These are phyloP conservation scores for Drosophila aff. DNA, from an alignment of 1,140 invertebrate species.

Conservation along the genomic window DNA sequence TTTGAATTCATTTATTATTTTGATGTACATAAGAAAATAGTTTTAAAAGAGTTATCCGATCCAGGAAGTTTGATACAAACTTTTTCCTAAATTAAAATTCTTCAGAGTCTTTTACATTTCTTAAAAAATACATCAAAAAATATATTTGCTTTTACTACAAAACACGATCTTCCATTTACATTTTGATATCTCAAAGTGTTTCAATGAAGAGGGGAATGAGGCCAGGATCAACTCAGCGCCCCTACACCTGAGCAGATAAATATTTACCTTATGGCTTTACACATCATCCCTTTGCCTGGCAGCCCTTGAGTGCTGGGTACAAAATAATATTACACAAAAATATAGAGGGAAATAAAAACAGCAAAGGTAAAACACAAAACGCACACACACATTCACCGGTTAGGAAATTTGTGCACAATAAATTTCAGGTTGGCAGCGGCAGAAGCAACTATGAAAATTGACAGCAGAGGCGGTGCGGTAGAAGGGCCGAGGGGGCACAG, in stretches of 20 bases:
- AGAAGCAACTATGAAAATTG: conserved; percentile 60
- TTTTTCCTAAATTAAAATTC: too few relatives aligned
- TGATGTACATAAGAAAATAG: too few relatives aligned
- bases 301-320: neutral
- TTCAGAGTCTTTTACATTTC: neutral
- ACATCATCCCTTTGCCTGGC: conserved; percentile 5
- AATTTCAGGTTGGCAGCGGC: conserved; percentile 63
- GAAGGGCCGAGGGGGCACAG: neutral
- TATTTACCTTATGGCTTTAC: conserved; percentile 14
- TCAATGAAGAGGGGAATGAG: neutral
- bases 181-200: neutral
- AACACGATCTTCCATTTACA: neutral
- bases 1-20: too few relatives aligned
- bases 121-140: neutral
- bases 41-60: too few relatives aligned
- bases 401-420: conserved; percentile 66
- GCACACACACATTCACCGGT: conserved; percentile 17
- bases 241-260: neutral
- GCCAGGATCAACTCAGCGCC: conserved; percentile 2
- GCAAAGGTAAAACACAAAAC: conserved; percentile 55
- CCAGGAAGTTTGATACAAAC: too few relatives aligned
- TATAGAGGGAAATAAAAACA: conserved; percentile 22
- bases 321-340: conserved; percentile 18
- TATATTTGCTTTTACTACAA: too few relatives aligned
- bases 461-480: conserved; percentile 38